These are phyloP conservation scores for Fragum fragum DNA, from an alignment of 2,888 invertebrate genomes.

Conservation along the genomic window DNA sequence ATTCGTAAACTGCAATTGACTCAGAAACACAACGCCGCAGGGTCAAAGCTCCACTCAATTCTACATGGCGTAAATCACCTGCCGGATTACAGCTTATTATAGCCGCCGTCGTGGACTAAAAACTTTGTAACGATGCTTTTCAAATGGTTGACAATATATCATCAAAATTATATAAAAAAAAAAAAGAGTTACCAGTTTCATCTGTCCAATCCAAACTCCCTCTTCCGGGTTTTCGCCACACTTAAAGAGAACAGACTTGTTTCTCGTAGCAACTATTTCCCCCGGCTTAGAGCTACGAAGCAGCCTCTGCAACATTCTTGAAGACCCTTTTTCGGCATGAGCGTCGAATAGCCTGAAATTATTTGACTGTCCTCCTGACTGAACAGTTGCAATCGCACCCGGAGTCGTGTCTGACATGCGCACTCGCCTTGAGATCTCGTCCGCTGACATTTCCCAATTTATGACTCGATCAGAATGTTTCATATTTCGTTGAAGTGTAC, in stretches of 20 bases:
- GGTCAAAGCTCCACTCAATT: too few species aligned
- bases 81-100: too few species aligned
- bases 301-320: neutral
- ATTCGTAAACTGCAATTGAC: too few species aligned
- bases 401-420: conserved; percentile 61
- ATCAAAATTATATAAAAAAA: too few species aligned
- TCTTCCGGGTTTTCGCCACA: conserved; percentile 31
- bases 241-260: conserved; percentile 47
- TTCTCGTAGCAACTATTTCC: conserved; percentile 35
- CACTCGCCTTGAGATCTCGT: conserved; percentile 32
- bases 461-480: conserved; percentile 43
- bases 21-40: too few species aligned
- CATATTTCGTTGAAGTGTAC: conserved; percentile 41
- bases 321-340: conserved; percentile 32
- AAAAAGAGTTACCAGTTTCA: conserved; percentile 50
- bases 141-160: too few species aligned
- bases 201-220: conserved; percentile 62
- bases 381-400: conserved; percentile 37
- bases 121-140: too few species aligned
- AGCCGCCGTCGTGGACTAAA: too few species aligned
- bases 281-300: conserved; percentile 39
- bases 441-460: conserved; percentile 43
- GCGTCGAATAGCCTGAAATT: conserved; percentile 48
- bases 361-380: neutral
- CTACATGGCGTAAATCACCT: too few species aligned